Evolutionary conservation across 2,888 invertebrate genomes (phyloP).

Genomic region (Cabera pusaria): DNA sequence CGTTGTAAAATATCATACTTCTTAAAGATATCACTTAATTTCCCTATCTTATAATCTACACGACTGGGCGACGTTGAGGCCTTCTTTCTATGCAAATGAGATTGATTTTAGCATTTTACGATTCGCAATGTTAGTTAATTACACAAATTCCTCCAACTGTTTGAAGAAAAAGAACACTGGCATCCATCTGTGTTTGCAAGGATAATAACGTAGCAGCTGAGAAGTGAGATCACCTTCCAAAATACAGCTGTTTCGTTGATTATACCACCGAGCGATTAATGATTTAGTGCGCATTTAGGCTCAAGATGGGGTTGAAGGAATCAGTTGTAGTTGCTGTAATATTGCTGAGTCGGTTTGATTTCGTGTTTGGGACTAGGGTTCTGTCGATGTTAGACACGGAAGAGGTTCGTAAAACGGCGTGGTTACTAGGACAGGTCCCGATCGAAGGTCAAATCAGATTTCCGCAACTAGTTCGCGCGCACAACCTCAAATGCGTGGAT

Average conservation of each 20-base stretch:
- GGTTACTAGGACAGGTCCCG: conserved; percentile 1
- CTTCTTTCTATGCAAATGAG: no score
- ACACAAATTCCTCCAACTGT: no score
- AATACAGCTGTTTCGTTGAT: conserved; percentile 11
- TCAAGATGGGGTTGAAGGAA: conserved; percentile 5
- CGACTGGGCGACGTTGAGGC: no score
- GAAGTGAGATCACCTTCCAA: conserved; percentile 15
- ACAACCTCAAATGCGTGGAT: conserved; percentile 27
- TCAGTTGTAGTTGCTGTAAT: not conserved
- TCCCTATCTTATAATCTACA: no score
- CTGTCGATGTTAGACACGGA: conserved; percentile 6
- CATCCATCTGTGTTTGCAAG: conserved; percentile 13
- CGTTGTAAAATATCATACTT: no score
- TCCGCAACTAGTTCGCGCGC: conserved; percentile 29
- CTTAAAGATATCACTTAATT: no score
- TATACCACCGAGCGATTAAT: not conserved
- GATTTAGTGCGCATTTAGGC: not conserved
- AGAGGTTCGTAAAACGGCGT: not conserved
- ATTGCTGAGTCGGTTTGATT: not conserved
- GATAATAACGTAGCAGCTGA: conserved; percentile 9
- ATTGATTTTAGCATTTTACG: no score
- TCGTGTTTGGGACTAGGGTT: not conserved
- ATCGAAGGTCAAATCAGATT: conserved; percentile 26
- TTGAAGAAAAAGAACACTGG: no score
- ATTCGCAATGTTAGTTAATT: no score